Base-by-base conservation (phyloP, 37 sponge, comb jelly and placozoan species). In the Geodia barretti region DNA sequence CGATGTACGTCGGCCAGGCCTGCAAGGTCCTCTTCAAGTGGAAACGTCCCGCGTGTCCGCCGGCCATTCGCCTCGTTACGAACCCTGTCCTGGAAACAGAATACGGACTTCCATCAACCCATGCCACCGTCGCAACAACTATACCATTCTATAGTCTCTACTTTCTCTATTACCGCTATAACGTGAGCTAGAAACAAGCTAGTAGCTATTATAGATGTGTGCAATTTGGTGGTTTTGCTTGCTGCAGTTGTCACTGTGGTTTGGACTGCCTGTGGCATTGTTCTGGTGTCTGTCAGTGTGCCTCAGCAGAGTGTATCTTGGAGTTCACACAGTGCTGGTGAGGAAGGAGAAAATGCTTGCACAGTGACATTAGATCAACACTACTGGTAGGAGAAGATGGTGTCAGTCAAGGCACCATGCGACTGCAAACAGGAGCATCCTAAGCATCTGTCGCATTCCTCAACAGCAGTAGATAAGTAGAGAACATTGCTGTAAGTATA, bases 61-160 rank as follows among this genome's bases (percentile, higher is more conserved):
- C 98, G 14, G 91, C 73, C 2, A 64, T 88, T 62, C 71, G 88
- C 40, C 78, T 94, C 47, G 95, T 95, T 38, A 29, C 84, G 7
- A 86, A 91, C 64, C 79, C 83, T n/a, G 69, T 60, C 20, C 72
- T 89, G 24, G 89, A 91, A 39, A 73, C 78, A 1, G 98, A 97
- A 74, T 97, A 90, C 85, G 98, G 98, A 5, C 87, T 95, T 62
- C 98, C 98, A 40, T 95, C 96, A 35, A 97, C 98, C 4, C 98
- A 97, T 74, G 93, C 98, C 39, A 95, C 79, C 60, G 93, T 94
- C 4, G 86, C 82, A 1, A 86, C 93, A 0, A 59, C 64, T 40
- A 76, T 95, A 1, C 96, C 98, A n/a, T 94, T 91, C 75, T 91
- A 77, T 63, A 47, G 78, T 0, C 47, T 85, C 34, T 90, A 89